Evolutionary conservation across 2,113 vertebrate genomes (phyloP).

Genomic region (Corydoras sp.): DNA sequence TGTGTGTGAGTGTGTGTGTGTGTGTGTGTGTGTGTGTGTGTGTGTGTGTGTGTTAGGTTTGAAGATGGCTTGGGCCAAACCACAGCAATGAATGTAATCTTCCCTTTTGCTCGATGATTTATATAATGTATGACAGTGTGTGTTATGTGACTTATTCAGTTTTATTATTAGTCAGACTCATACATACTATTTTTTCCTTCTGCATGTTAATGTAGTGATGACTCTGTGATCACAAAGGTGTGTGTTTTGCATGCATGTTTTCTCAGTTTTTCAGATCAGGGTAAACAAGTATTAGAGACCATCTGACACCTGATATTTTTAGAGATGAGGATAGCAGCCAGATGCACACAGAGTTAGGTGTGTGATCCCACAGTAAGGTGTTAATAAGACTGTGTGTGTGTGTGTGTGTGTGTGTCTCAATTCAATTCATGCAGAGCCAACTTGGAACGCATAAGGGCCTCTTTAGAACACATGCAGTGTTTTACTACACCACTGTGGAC

Average conservation of each 20-base stretch:
- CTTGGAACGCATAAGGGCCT: too few relatives aligned
- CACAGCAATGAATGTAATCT: too few relatives aligned
- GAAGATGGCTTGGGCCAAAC: not conserved
- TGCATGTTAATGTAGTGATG: too few relatives aligned
- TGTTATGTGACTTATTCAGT: not conserved
- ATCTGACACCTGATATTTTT: constrained; percentile 15
- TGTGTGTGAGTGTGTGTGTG: constrained; percentile 3
- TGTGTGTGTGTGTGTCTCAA: constrained; percentile 8
- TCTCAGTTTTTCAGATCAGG: not conserved
- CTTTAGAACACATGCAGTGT: too few relatives aligned
- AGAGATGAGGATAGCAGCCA: constrained; percentile 19
- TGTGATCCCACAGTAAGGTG: constrained; percentile 11
- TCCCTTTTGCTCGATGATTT: too few relatives aligned
- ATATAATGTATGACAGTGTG: not conserved
- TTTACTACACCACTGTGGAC: too few relatives aligned
- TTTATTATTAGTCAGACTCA: too few relatives aligned
- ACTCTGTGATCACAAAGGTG: not conserved
- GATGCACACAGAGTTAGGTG: constrained; percentile 3
- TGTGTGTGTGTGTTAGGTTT: not conserved
- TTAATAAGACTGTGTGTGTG: constrained; percentile 5
- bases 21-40: not conserved
- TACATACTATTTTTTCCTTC: too few relatives aligned
- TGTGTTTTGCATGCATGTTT: constrained; percentile 4
- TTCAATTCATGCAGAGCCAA: not conserved
- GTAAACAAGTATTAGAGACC: constrained; percentile 1